Percentiles rank a stretch among this genome's conserved stretches.
phyloP scores from a whole-genome alignment of 2,797 vertebrate species.

The Gastrophryne carolinensis region DNA sequence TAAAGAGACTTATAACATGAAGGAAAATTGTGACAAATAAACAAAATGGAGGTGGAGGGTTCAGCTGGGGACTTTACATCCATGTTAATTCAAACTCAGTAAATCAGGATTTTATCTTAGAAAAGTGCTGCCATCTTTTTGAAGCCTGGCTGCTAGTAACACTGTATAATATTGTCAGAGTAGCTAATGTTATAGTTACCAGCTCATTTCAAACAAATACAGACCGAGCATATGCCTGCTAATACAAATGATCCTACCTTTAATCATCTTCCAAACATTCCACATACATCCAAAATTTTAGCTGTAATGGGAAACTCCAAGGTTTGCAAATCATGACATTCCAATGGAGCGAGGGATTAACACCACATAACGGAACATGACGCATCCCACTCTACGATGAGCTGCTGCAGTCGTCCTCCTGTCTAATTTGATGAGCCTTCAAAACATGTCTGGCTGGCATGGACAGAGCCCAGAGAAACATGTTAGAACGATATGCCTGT shows the following conservation, averaged over 20 bases:
- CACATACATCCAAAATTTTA: conserved; percentile 17
- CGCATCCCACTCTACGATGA: conserved; percentile 21
- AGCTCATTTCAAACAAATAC: conserved; percentile 23
- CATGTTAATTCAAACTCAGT: no score
- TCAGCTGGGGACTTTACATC: no score
- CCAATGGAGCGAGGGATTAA: conserved; percentile 21
- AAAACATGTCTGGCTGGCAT: conserved; percentile 23
- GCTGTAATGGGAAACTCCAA: background rate
- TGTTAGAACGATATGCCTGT: background rate
- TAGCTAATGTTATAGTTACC: background rate
- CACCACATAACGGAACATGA: conserved; percentile 34
- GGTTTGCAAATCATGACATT: conserved; percentile 40
- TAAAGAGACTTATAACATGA: no score
- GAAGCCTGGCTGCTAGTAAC: no score
- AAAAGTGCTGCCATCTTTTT: no score
- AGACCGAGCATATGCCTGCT: conserved; percentile 14
- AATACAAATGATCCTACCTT: conserved; percentile 17
- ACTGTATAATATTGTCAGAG: no score
- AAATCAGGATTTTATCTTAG: no score
- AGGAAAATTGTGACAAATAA: no score
- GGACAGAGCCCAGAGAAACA: background rate
- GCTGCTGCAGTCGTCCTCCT: conserved; percentile 17
- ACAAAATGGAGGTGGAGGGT: no score
- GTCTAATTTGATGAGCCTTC: conserved; percentile 31
- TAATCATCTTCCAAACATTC: conserved; percentile 26